Percentiles rank a stretch among this genome's conserved stretches.
Evolutionary conservation across 2,797 vertebrate species (phyloP).

Genomic region (Sternarchorhynchus goeldii): DNA sequence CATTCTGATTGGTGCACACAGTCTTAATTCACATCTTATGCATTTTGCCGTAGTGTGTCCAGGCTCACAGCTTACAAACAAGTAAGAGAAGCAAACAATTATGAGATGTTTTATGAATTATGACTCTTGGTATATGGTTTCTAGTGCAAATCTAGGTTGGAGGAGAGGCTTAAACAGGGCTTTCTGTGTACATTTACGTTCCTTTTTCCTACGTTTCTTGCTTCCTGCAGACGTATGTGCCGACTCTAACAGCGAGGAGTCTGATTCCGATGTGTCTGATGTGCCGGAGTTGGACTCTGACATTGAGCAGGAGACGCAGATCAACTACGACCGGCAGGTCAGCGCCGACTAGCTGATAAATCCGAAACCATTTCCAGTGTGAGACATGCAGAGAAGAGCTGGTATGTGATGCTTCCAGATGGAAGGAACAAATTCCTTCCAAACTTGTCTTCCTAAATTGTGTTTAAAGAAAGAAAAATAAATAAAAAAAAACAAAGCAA

Average conservation of each 20-base stretch:
- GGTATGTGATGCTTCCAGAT: background rate
- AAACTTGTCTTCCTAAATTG: background rate
- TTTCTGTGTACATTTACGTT: background rate
- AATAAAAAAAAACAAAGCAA: too few relatives aligned
- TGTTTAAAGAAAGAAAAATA: too few relatives aligned
- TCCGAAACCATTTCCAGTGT: background rate
- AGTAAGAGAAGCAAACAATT: too few relatives aligned
- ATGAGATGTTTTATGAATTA: too few relatives aligned
- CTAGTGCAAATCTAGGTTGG: too few relatives aligned
- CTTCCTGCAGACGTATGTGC: conserved; percentile 79
- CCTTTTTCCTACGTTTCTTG: background rate
- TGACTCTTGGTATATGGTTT: too few relatives aligned
- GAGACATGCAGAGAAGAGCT: background rate
- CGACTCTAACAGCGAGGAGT: conserved; percentile 91
- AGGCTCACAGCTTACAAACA: too few relatives aligned
- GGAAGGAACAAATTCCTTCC: background rate
- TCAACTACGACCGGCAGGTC: conserved; percentile 93
- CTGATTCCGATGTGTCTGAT: conserved; percentile 74
- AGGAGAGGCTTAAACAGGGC: background rate
- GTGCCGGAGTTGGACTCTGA: conserved; percentile 94
- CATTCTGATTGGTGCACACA: too few relatives aligned
- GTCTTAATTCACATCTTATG: too few relatives aligned
- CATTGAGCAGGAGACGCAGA: conserved; percentile 95
- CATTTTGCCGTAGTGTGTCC: too few relatives aligned
- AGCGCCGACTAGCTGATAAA: conserved; percentile 22